phyloP scores from a whole-genome alignment of 2,113 vertebrate genomes.

The Stercorarius parasiticus region DNA sequence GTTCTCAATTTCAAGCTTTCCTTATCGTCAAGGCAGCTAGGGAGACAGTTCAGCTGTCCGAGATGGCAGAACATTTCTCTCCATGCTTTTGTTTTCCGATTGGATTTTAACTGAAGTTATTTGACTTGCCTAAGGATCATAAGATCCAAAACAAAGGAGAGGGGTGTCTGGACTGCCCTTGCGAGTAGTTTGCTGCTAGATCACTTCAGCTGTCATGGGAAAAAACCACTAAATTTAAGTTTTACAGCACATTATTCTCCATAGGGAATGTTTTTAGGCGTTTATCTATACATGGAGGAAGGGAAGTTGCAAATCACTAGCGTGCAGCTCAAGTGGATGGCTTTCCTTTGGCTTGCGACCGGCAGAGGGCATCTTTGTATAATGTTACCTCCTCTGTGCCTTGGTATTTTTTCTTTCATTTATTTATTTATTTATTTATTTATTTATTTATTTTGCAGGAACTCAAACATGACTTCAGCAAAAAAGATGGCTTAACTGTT shows the following conservation, averaged over 20 bases:
- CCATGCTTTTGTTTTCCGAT: not conserved
- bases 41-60: not conserved
- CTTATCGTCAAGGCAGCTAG: not conserved
- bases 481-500: slow-evolving; percentile 27
- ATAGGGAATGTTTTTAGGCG: not conserved
- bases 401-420: not conserved
- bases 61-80: not conserved
- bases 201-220: not conserved
- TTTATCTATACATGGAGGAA: not conserved
- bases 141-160: not conserved
- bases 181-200: not conserved
- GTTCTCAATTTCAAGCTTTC: not conserved
- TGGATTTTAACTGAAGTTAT: not conserved
- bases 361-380: slow-evolving; percentile 58
- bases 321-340: not conserved
- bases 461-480: slow-evolving; percentile 17
- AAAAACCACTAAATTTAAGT: not conserved
- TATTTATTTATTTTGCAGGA: slow-evolving; percentile 55
- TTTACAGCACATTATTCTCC: not conserved
- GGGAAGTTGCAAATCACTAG: not conserved
- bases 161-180: not conserved
- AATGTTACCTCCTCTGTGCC: not conserved
- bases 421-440: not conserved
- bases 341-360: not conserved
- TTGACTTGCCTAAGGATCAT: not conserved